Evolutionary conservation across 2,113 vertebrate species (phyloP).

Genomic region (Peromyscus californicus): DNA sequence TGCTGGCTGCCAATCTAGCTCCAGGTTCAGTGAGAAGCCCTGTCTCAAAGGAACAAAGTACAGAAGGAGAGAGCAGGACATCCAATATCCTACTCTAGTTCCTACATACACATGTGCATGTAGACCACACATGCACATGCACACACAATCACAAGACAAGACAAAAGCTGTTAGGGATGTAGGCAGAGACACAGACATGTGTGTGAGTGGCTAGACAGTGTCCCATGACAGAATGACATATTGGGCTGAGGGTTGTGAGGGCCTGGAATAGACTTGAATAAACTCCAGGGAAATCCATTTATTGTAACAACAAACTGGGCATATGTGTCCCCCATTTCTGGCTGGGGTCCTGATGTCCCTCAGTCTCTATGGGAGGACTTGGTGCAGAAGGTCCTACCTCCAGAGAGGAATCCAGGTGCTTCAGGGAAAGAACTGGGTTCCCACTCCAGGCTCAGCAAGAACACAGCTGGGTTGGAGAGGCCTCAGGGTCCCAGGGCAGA

Average conservation of each 20-base stretch:
- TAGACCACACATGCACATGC: not conserved
- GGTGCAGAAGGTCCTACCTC: not conserved
- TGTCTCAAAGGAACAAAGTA: not conserved
- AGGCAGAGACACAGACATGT: not conserved
- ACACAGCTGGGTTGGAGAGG: too few relatives aligned
- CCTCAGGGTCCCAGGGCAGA: not conserved
- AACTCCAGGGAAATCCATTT: not conserved
- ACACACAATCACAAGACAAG: not conserved
- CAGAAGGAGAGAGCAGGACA: too few relatives aligned
- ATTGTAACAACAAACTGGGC: not conserved
- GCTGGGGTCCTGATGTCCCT: not conserved
- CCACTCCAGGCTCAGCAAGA: not conserved
- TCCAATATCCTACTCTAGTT: not conserved
- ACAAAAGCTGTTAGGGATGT: not conserved
- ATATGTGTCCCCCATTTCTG: not conserved
- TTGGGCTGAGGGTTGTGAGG: too few relatives aligned
- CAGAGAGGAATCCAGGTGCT: not conserved
- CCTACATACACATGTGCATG: not conserved
- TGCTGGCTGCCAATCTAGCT: not conserved
- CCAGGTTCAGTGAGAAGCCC: not conserved
- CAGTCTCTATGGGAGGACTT: not conserved
- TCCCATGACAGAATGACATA: too few relatives aligned
- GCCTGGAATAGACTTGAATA: rapidly evolving
- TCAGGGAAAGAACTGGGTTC: too few relatives aligned
- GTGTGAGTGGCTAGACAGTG: not conserved